Base-by-base conservation (phyloP, 2,797 vertebrate genomes). In the Phylloscopus collybita region DNA sequence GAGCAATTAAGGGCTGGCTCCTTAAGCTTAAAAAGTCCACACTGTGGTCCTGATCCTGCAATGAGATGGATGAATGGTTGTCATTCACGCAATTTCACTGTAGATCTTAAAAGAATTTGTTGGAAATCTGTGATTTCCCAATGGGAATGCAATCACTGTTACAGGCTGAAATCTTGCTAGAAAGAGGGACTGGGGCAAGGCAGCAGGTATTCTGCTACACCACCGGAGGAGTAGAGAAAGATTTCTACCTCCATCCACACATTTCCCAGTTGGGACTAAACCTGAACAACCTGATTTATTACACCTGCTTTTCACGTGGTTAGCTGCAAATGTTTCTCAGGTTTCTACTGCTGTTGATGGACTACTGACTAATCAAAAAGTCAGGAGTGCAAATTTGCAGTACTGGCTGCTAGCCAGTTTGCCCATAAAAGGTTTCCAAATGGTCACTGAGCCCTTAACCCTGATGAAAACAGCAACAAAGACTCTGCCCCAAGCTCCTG, bases 351-450 rank as follows among this genome's bases (percentile, higher is more conserved):
- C 92, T 87, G 95, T 93, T 97, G 96, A 96, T 95, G 97, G 96
- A 97, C 96, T 97, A 97, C 93, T 97, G 95, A 96, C 96, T 96
- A 97, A 96, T 97, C 97, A 97, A 93, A 91, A 90, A 96, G 95
- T 96, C 95, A 96, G 80, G 72, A 97, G 96, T 93, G 92, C 97
- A 96, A 92, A 96, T 97, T 95, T 95, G 88, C 92, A 92, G 72
- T 45, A 45, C 93, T 97, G 97, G 95, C 96, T 94, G 85, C 90
- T 88, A 92, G 97, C 96, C 96, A 96, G 83, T 85, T 95, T 97
- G 88, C 94, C 96, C 95, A 95, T 96, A 97, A 97, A 97, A 96
- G 96, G 92, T 94, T 95, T 95, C 94, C 84, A 80, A 96, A 94
- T 84, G 93, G 96, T 96, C 96, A 93, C 79, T 45, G 80, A 95